Evolutionary conservation across 2,113 vertebrate species (phyloP).

Genomic region (Spizaetus ornatus): DNA sequence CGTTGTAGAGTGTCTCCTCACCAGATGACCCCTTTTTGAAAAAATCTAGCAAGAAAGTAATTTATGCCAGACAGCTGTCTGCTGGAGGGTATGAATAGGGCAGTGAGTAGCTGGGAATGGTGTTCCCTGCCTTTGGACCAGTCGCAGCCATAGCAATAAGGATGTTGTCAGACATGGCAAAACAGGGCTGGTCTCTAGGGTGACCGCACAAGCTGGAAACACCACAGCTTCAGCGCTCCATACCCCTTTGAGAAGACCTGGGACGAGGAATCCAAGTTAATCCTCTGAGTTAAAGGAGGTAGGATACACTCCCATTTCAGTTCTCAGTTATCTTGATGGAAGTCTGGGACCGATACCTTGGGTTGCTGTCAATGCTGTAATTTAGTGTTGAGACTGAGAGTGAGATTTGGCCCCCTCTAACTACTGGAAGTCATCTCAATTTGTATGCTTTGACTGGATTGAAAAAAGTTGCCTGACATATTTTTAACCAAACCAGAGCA

Average conservation of each 20-base stretch:
- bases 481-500: background rate
- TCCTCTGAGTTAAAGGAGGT: background rate
- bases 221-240: background rate
- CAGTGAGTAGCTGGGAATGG: background rate
- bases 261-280: background rate
- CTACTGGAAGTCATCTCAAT: background rate
- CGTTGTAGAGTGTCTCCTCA: background rate
- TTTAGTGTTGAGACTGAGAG: background rate
- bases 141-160: background rate
- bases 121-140: background rate
- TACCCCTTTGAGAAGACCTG: background rate
- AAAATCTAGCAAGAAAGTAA: background rate
- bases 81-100: background rate
- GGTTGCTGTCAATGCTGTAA: background rate
- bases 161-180: background rate
- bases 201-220: background rate
- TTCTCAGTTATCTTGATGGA: background rate
- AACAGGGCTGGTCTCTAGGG: background rate
- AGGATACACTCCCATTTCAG: background rate
- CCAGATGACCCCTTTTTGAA: background rate
- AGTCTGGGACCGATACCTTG: background rate
- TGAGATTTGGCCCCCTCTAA: background rate
- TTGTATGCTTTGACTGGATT: background rate
- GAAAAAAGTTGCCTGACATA: background rate
- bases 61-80: background rate